Evolutionary conservation across 2,113 vertebrate species (phyloP).

Genomic region (Carlito syrichta): DNA sequence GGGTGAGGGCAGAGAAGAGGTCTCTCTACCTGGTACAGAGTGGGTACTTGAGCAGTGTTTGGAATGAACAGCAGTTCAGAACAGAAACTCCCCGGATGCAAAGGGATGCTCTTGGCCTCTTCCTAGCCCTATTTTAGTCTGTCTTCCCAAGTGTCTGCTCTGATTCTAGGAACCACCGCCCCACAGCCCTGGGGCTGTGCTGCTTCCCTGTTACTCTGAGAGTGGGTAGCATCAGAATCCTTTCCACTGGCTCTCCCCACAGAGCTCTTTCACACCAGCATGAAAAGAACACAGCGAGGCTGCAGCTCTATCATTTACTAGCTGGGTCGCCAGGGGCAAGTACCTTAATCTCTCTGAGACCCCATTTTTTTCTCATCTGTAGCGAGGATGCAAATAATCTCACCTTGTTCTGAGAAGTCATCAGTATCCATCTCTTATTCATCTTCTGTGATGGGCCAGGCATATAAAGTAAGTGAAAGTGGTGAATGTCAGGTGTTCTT

Average conservation of each 20-base stretch:
- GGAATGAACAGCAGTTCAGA: neutral
- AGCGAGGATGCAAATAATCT: neutral
- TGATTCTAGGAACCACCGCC: neutral
- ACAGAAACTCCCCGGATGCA: neutral
- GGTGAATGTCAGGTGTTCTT: neutral
- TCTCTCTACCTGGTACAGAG: neutral
- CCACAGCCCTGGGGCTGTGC: too few relatives aligned
- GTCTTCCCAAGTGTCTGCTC: neutral
- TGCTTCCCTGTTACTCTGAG: neutral
- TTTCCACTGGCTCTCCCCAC: neutral
- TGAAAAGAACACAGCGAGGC: neutral
- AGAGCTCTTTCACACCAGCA: neutral
- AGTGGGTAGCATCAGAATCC: neutral
- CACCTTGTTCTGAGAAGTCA: neutral
- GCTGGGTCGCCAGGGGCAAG: neutral
- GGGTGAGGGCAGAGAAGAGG: neutral
- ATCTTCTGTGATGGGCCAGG: neutral
- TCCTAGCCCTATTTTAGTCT: neutral
- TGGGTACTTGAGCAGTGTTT: neutral
- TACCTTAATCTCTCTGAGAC: neutral
- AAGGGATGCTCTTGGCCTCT: neutral
- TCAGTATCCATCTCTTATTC: neutral
- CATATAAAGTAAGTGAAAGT: neutral
- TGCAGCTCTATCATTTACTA: neutral
- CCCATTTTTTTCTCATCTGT: neutral